Evolutionary conservation across 2,113 vertebrate genomes (phyloP).

Genomic region (Emydura subglobosa): DNA sequence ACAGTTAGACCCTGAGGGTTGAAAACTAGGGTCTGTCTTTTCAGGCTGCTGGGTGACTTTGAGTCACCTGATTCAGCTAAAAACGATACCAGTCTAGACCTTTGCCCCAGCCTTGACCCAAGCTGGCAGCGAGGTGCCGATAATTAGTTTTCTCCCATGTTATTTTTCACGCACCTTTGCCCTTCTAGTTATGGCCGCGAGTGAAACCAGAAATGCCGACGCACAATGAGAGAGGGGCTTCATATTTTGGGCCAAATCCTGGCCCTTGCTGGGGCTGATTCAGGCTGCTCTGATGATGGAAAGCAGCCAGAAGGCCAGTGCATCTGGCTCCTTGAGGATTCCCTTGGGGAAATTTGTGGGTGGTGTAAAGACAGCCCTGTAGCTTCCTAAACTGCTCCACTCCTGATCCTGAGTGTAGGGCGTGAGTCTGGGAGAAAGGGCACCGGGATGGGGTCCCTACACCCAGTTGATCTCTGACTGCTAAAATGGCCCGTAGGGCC

Average conservation of each 20-base stretch:
- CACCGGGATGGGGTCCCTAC: not conserved
- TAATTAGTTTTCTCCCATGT: not conserved
- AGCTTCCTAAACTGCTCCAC: not conserved
- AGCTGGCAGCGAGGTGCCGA: not conserved
- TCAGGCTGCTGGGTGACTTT: not conserved
- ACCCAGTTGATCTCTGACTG: not conserved
- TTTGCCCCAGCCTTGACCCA: not conserved
- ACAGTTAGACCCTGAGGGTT: not conserved
- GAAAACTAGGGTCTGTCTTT: not conserved
- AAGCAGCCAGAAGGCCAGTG: not conserved
- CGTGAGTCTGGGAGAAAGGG: not conserved
- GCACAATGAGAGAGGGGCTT: not conserved
- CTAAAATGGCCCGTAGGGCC: not conserved
- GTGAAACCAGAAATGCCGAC: not conserved
- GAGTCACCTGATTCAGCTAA: not conserved
- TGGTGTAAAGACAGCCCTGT: not conserved
- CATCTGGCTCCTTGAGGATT: not conserved
- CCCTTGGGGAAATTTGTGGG: not conserved
- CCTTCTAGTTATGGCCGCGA: not conserved
- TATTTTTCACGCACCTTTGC: not conserved
- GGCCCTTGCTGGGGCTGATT: accelerated
- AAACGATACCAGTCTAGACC: not conserved
- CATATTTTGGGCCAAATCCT: not conserved
- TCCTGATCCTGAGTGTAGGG: not conserved
- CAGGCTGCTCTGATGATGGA: not conserved